A percentile compares a stretch with the other conserved stretches of the same genome.
Conservation (phyloP, 2,113 vertebrate species). For the Hiodon alosoides region DNA sequence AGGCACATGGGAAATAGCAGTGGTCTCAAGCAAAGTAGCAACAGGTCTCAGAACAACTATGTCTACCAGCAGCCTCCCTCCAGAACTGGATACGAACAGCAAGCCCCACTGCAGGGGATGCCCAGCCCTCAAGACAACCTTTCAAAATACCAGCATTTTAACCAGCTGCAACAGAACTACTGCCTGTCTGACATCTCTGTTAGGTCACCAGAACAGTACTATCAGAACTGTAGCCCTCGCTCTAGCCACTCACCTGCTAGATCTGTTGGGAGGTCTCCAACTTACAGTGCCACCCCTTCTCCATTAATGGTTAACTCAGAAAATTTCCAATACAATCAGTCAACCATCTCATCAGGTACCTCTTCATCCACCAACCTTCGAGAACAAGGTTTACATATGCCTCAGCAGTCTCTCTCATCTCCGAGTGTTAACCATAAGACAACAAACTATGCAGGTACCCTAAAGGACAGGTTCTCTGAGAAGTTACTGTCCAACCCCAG, state of each 20-base stretch:
- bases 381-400: conserved; percentile 87
- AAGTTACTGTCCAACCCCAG: conserved; percentile 88
- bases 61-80: conserved; percentile 61
- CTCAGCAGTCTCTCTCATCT: conserved; percentile 68
- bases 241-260: conserved; percentile 90
- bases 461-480: conserved; percentile 88
- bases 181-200: conserved; percentile 80
- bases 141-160: conserved; percentile 87
- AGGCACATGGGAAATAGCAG: conserved; percentile 69
- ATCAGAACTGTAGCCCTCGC: conserved; percentile 92
- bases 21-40: conserved; percentile 68
- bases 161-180: conserved; percentile 81
- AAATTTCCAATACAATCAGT: conserved; percentile 84
- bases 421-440: conserved; percentile 67
- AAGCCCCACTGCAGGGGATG: conserved; percentile 68
- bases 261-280: conserved; percentile 88
- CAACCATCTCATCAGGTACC: conserved; percentile 67
- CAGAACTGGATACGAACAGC: conserved; percentile 75
- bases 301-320: conserved; percentile 93
- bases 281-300: conserved; percentile 92
- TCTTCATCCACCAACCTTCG: conserved; percentile 64
- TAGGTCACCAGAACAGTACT: conserved; percentile 91
- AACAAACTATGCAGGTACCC: conserved; percentile 72
- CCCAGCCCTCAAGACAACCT: conserved; percentile 75
- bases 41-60: conserved; percentile 73